Conservation (phyloP, 2,797 vertebrate genomes). For the Pristis pectinata region DNA sequence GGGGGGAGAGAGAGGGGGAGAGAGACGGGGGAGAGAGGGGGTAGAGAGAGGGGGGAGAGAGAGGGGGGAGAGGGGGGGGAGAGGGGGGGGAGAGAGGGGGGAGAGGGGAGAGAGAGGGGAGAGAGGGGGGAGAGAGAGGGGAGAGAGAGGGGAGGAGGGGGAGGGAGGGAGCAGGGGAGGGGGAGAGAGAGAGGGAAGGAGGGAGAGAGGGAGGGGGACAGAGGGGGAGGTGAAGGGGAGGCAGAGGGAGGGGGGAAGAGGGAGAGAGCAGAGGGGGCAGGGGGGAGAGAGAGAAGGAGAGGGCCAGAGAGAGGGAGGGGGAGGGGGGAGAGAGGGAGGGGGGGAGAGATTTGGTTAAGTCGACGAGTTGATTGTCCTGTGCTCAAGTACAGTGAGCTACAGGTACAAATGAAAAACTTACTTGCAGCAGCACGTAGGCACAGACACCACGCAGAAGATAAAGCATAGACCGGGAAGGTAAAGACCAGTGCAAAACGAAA, state of each 20-base stretch:
- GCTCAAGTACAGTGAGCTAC: too few species aligned
- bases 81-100: neutral
- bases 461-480: too few species aligned
- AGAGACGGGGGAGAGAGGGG: neutral
- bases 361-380: too few species aligned
- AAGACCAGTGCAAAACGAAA: too few species aligned
- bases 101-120: neutral
- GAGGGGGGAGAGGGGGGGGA: neutral
- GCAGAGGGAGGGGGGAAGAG: neutral
- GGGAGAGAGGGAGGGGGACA: neutral
- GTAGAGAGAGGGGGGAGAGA: neutral
- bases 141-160: neutral
- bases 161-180: neutral
- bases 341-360: too few species aligned
- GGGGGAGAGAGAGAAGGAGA: too few species aligned
- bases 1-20: too few species aligned
- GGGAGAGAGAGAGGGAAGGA: neutral
- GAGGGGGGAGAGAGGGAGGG: too few species aligned
- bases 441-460: too few species aligned
- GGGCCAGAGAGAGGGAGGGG: too few species aligned
- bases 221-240: neutral
- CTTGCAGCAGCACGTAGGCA: too few species aligned
- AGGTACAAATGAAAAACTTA: too few species aligned
- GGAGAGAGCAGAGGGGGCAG: neutral
- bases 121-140: neutral